Evolutionary conservation across 2,113 vertebrate genomes (phyloP).

Genomic region (Vimba vimba): DNA sequence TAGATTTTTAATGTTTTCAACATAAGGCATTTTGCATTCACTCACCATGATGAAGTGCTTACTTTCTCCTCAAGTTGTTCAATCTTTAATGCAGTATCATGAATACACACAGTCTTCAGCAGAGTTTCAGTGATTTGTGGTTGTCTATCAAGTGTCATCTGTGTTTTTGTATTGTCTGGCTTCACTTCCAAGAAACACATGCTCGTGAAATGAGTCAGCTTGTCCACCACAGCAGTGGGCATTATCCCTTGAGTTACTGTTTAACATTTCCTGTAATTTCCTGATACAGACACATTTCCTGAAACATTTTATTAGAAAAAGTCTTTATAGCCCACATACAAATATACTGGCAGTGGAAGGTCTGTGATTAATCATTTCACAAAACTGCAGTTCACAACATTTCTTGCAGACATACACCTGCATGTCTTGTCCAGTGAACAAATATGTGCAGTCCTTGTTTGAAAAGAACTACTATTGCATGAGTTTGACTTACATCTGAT

Average conservation of each 20-base stretch:
- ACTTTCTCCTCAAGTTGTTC: not conserved
- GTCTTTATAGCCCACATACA: not conserved
- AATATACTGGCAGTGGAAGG: not conserved
- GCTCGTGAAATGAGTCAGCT: not conserved
- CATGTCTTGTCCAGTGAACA: not conserved
- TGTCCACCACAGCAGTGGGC: not conserved
- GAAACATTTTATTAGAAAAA: not conserved
- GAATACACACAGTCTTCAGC: not conserved
- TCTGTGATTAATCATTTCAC: not conserved
- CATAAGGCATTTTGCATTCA: not conserved
- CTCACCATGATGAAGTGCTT: not conserved
- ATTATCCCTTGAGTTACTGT: slow-evolving; percentile 23
- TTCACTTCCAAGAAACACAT: not conserved
- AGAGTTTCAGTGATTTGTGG: not conserved
- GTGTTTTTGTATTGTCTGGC: not conserved
- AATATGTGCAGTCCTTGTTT: not conserved
- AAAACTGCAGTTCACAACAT: not conserved
- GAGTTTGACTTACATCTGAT: no score
- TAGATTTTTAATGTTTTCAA: not conserved
- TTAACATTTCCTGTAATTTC: slow-evolving; percentile 23
- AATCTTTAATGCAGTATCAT: not conserved
- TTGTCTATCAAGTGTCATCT: not conserved
- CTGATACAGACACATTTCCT: not conserved
- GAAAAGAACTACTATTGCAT: not conserved
- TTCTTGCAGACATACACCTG: not conserved